Evolutionary conservation across 2,113 vertebrate genomes (phyloP).

Genomic region (Cephalopholis sonnerati): DNA sequence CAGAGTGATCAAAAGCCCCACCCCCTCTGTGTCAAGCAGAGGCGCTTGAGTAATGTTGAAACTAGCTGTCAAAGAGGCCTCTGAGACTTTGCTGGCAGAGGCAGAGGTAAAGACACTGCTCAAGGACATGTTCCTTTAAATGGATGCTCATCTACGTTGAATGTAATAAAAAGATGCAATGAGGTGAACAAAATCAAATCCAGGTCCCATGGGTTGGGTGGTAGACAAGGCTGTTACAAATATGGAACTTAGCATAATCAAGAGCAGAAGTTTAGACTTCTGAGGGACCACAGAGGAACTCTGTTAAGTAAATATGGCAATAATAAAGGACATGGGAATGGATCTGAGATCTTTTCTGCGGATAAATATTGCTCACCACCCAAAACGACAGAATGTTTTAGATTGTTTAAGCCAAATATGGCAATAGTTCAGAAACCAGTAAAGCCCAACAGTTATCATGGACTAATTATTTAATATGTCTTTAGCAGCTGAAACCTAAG

Average conservation of each 20-base stretch:
- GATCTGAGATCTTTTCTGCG: neutral
- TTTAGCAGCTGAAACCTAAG: neutral
- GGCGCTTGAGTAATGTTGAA: slow-evolving; percentile 33
- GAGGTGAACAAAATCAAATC: slow-evolving; percentile 19
- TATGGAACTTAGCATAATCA: slow-evolving; percentile 8
- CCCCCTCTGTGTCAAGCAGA: slow-evolving; percentile 21
- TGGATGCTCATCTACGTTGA: neutral
- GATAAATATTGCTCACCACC: neutral
- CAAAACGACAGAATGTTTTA: neutral
- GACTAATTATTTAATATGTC: neutral
- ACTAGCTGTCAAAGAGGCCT: slow-evolving; percentile 49
- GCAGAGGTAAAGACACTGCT: slow-evolving; percentile 20
- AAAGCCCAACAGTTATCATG: neutral
- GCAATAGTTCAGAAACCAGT: neutral
- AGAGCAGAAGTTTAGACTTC: slow-evolving; percentile 18
- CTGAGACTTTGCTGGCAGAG: slow-evolving; percentile 36
- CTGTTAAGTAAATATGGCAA: neutral
- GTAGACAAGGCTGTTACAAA: slow-evolving; percentile 7
- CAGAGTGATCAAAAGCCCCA: slow-evolving; percentile 50
- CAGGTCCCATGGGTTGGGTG: neutral
- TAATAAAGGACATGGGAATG: neutral
- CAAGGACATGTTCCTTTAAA: slow-evolving; percentile 49
- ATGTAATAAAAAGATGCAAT: slow-evolving; percentile 28
- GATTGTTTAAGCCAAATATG: neutral
- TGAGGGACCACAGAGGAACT: neutral